Conservation (phyloP, 2,797 vertebrate genomes). For the Chanos chanos region DNA sequence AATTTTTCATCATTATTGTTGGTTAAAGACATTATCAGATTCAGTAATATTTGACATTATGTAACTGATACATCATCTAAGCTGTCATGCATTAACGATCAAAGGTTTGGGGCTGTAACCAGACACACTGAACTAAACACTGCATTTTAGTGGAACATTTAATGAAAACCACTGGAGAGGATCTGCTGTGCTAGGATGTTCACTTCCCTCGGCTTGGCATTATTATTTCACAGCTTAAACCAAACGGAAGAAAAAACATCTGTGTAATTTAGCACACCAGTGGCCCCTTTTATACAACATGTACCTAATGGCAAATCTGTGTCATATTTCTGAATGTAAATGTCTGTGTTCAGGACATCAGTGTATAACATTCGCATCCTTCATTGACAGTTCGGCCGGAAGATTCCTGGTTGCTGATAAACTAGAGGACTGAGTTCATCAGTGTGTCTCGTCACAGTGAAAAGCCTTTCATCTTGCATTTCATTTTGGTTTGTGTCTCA, state of each 20-base stretch:
- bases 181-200: slow-evolving; percentile 42
- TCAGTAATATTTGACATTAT: too few relatives aligned
- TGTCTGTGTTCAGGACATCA: too few relatives aligned
- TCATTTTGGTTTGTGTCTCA: too few relatives aligned
- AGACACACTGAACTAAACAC: slow-evolving; percentile 54
- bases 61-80: background rate
- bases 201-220: slow-evolving; percentile 60
- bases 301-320: slow-evolving; percentile 54
- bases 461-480: too few relatives aligned
- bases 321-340: slow-evolving; percentile 34
- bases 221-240: slow-evolving; percentile 71
- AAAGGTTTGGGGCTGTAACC: slow-evolving; percentile 65
- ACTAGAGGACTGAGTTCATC: too few relatives aligned
- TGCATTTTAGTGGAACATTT: slow-evolving; percentile 60
- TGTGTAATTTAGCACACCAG: background rate
- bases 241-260: background rate
- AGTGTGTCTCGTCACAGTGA: too few relatives aligned
- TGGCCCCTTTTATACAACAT: background rate
- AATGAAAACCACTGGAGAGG: slow-evolving; percentile 52
- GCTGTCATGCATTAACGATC: slow-evolving; percentile 51
- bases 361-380: too few relatives aligned
- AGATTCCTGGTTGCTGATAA: too few relatives aligned
- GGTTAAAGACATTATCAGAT: too few relatives aligned
- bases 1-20: too few relatives aligned
- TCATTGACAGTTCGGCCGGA: too few relatives aligned